Evolutionary conservation across 2,113 vertebrate genomes (phyloP), one percentile per base, ranked within the genome.

Genomic region (Variabilichromis moorii): DNA sequence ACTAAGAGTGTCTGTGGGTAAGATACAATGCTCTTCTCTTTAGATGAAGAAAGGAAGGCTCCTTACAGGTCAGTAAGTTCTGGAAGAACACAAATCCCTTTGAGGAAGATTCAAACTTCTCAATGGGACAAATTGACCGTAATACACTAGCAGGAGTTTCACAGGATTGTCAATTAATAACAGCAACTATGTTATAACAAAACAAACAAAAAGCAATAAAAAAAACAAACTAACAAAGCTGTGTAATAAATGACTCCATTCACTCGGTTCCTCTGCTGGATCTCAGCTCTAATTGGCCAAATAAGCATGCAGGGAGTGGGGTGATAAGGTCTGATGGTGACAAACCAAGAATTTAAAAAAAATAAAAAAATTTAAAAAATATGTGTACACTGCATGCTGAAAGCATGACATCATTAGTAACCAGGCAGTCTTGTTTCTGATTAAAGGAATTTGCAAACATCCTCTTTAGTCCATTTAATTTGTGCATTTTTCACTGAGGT

Each of bases 341-440:
- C 66, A 73, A 79, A 79, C 0, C 31, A 40, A 8, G 16, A 13
- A 11, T 4, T 12, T 2, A 28, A 31, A 28, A 8, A 17, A 17
- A 11, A 17, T 3, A 2, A 4, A 61, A 16, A 59, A 19, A 12
- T n/a, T n/a, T n/a, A 73, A 6, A 5, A 73, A 42, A 73, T 16
- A 73, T 47, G 14, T 76, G 71, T 76, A 1, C 14, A 78, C 42
- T 78, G 26, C 3, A 78, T 10, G 16, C 42, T 78, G 45, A 8
- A 50, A 31, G 7, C 16, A 51, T 83, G 80, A 83, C 86, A 63
- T 90, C 86, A 84, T 51, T 42, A 55, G 93, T 90, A 80, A 82
- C 86, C 53, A 4, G 82, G 85, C 35, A 81, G 81, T 4, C 2
- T 4, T 51, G 42, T 80, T 35, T 51, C 33, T 73, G 6, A 84